Evolutionary conservation across 2,113 vertebrate species (phyloP), one percentile per base, ranked within the genome.

Genomic region (Siniperca chuatsi): DNA sequence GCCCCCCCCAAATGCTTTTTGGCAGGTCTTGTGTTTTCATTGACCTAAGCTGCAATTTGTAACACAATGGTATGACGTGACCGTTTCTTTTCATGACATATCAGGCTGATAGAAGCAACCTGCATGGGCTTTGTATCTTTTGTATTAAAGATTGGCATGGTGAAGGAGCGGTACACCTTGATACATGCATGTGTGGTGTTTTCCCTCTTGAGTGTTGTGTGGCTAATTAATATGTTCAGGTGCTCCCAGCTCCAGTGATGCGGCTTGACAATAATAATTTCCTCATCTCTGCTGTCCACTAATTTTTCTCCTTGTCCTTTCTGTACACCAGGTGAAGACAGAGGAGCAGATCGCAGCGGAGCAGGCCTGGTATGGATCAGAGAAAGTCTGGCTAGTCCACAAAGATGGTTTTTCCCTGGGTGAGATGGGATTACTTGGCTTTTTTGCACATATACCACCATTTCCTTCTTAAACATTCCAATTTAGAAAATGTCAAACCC

Each of bases 321-420:
- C 60, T 61, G 25, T 25, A 81, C 42, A 33, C 0, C 83, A 99
- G 98, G 97, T 97, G 77, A 99, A 99, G 94, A 98, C 97, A 0
- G 98, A 99, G 90, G 98, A 99, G 92, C 97, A 99, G 95, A 98
- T 98, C 1, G 95, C 96, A 0, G 96, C 97, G 0, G 98, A 99
- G 88, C 98, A 99, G 92, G 96, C 97, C 82, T 99, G 98, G 98
- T 98, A 97, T 3, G 98, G 98, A 92, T 97, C 98, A 0, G 98
- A 99, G 89, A 99, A 99, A 84, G 97, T 98, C 90, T 99, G 98
- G 98, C 97, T 99, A 82, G 96, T 98, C 92, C 98, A 99, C 95
- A 98, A 96, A 87, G 97, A 99, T 72, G 98, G 98, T 73, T 99
- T 99, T 93, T 98, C 98, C n/a, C 92, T 98, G 86, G 98, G 98